Base-by-base conservation (phyloP, 2,113 vertebrate genomes). In the Falcunculus frontatus region DNA sequence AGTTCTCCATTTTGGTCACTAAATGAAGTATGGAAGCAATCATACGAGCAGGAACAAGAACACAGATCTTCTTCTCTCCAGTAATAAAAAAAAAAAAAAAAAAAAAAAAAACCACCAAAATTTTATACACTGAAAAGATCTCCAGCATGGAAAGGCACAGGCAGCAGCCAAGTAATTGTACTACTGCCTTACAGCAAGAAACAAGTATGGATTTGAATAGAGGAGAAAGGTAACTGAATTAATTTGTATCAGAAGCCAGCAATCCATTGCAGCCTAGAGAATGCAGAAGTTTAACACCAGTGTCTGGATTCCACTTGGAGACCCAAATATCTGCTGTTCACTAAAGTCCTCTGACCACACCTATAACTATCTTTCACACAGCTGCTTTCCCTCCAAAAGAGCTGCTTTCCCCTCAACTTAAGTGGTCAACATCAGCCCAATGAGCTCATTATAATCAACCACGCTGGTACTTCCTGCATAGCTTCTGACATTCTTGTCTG, bases 401-500 rank as follows among this genome's bases (percentile, higher is more conserved):
- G n/a, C 10, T 4, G 1, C 32, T 16, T 76, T 88, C 29, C 26
- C 41, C 33, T 82, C 2, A 2, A 49, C 25, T 64, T 32, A 59
- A 81, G 42, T 69, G 52, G 41, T 70, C 69, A 76, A 39, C 26
- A 60, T 87, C 33, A 65, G 26, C 7, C 49, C 32, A 89, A 10
- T 49, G 87, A 75, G 27, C 35, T 80, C 56, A 65, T 41, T 81
- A 55, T 25, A 76, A 65, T 62, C 37, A 86, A 57, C 35, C 2
- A 1, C 22, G 8, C 7, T 50, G 29, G 52, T 39, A 55, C 72
- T 90, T 92, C 86, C 76, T 78, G 78, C 63, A 93, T 73, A 79
- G 57, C 65, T 92, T 91, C 55, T 94, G 75, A 92, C 69, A 82
- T 92, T 94, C 57, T 81, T 78, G 27, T 68, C 79, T 96, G 76